Conservation (phyloP, 2,113 vertebrate species). For the Eulacestoma nigropectus region DNA sequence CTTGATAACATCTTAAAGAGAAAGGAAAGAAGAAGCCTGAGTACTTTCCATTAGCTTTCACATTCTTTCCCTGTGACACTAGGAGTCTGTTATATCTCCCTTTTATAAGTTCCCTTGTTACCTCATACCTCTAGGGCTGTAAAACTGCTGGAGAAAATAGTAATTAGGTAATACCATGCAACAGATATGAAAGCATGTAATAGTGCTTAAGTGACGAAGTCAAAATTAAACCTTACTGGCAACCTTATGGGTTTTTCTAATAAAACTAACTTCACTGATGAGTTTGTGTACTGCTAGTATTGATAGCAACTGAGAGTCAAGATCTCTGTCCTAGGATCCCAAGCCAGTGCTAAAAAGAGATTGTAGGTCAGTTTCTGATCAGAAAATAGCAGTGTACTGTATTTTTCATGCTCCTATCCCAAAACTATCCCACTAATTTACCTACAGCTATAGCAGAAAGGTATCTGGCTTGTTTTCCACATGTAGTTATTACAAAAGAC, state of each 20-base stretch:
- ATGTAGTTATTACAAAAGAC: background rate
- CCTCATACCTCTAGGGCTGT: background rate
- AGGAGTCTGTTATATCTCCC: background rate
- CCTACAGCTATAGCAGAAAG: background rate
- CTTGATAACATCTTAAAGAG: background rate
- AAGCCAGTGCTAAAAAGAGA: background rate
- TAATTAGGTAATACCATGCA: background rate
- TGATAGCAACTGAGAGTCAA: background rate
- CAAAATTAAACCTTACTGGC: background rate
- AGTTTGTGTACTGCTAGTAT: background rate
- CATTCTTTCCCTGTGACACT: background rate
- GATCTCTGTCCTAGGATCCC: background rate
- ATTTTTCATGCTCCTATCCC: background rate
- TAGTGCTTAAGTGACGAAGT: background rate
- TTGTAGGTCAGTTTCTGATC: background rate
- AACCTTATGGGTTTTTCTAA: background rate
- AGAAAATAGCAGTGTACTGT: background rate
- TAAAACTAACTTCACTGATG: background rate
- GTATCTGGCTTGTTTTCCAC: background rate
- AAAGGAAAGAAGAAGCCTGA: background rate
- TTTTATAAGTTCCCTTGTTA: background rate
- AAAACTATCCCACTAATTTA: background rate
- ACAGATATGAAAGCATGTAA: conserved; percentile 2
- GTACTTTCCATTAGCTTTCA: background rate
- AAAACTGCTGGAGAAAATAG: background rate